phyloP scores from a whole-genome alignment of 2,113 vertebrate species.

The Suncus etruscus region DNA sequence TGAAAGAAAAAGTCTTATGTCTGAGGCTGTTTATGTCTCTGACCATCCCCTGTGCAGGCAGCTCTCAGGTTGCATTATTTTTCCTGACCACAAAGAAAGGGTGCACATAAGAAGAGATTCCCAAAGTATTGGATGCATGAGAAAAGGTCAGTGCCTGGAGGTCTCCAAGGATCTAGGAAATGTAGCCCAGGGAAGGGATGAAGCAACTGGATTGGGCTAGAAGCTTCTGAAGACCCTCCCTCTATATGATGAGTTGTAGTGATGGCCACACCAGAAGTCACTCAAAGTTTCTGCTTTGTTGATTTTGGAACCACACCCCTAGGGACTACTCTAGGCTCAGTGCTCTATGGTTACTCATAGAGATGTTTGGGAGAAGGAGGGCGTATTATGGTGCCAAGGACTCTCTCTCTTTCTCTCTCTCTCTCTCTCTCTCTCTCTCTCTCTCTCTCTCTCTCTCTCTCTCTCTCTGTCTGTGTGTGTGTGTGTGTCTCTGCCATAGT shows the following conservation, averaged over 20 bases:
- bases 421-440: no score
- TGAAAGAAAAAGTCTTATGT: constrained; percentile 21
- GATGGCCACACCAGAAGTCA: neutral
- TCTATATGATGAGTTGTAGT: constrained; percentile 13
- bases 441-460: no score
- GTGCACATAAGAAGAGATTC: neutral
- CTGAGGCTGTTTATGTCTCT: neutral
- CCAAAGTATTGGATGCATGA: neutral
- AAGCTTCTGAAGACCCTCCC: constrained; percentile 34
- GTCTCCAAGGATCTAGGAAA: neutral
- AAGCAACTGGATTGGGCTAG: constrained; percentile 5
- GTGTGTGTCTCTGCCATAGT: no score
- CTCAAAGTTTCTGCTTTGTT: neutral
- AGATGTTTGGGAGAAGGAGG: no score
- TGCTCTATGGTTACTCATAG: no score
- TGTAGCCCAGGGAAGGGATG: neutral
- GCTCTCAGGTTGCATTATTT: neutral
- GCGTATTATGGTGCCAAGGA: no score
- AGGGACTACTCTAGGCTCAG: no score
- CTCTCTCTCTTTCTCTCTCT: no score
- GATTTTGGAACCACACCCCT: no score
- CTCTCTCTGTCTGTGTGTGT: no score
- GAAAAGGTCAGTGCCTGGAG: constrained; percentile 42
- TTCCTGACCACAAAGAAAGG: neutral
- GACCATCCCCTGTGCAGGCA: fast-evolving